Percentiles rank a stretch among this genome's conserved stretches.
Conservation (phyloP, 2,113 vertebrate genomes). For the Danio rerio region DNA sequence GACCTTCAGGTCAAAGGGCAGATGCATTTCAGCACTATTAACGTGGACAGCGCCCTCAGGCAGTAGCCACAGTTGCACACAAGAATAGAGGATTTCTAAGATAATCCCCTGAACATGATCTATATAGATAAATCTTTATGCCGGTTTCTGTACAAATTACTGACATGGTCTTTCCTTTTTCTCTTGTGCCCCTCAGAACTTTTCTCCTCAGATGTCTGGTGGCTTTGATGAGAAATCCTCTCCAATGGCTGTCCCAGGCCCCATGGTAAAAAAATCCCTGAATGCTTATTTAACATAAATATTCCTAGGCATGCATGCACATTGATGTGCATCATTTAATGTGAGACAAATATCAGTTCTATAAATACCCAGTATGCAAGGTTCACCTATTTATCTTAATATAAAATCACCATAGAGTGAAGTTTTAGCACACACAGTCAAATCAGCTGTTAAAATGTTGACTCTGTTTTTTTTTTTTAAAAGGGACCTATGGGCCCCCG, state of each 20-base stretch:
- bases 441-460: background rate
- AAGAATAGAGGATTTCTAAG: background rate
- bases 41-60: slow-evolving; percentile 52
- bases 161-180: slow-evolving; percentile 20
- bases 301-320: background rate
- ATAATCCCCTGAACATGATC: background rate
- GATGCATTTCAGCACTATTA: slow-evolving; percentile 49
- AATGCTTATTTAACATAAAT: slow-evolving; percentile 4
- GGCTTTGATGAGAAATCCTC: slow-evolving; percentile 91
- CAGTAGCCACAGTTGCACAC: background rate
- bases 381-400: background rate
- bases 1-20: slow-evolving; percentile 13
- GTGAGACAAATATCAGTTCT: background rate
- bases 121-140: background rate
- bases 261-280: slow-evolving; percentile 82
- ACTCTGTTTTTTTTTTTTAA: slow-evolving; percentile 39
- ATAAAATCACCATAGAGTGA: background rate
- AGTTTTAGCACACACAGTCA: background rate
- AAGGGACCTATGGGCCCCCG: slow-evolving; percentile 96
- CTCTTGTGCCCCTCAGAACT: slow-evolving; percentile 82
- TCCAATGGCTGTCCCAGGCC: slow-evolving; percentile 83
- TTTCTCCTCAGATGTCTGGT: slow-evolving; percentile 92
- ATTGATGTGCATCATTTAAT: background rate
- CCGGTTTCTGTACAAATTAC: background rate
- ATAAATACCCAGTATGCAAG: background rate